Base-by-base conservation (phyloP, 2,113 vertebrate genomes). In the Neoarius graeffei region DNA sequence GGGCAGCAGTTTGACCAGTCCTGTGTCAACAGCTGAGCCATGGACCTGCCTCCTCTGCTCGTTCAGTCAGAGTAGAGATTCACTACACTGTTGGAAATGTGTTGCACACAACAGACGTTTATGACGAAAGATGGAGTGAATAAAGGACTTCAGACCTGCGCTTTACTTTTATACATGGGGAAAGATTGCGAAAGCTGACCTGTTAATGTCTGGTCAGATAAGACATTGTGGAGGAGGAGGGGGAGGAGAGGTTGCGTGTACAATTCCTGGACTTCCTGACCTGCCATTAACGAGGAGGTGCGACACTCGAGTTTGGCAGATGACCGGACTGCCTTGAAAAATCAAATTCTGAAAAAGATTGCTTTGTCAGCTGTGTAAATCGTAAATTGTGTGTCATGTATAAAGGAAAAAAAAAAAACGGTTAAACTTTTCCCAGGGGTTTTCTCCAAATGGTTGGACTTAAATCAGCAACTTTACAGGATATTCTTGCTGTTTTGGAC, bases 341-440 rank as follows among this genome's bases (percentile, higher is more conserved):
- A 52, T 57, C 57, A 7, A 74, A 85, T 84, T 79, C 85, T 60
- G 80, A 77, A 71, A 83, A 88, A 85, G 85, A 88, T 85, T 89
- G 83, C 88, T 90, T 88, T 91, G 91, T 80, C 88, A 54, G 88
- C 90, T 94, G 91, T 94, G 91, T 93, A 91, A 92, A 91, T 86
- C 89, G 91, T 91, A 92, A 89, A 87, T 87, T 92, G 90, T 94
- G 92, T 95, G 94, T 94, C 93, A 91, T 94, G 94, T 95, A 94
- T 90, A 95, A 93, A 92, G 54, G 77, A 7, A 11, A 62, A n/a
- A 56, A 91, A 89, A 91, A 88, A 42, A 42, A 2, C 92, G 89
- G 83, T 92, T 92, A 89, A 57, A 89, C 89, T 92, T 91, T 93
- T 79, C 90, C 93, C 92, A 89, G 92, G 64, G 89, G 90, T 94